Conservation (phyloP, 2,113 vertebrate genomes). For the Sinocyclocheilus grahami region DNA sequence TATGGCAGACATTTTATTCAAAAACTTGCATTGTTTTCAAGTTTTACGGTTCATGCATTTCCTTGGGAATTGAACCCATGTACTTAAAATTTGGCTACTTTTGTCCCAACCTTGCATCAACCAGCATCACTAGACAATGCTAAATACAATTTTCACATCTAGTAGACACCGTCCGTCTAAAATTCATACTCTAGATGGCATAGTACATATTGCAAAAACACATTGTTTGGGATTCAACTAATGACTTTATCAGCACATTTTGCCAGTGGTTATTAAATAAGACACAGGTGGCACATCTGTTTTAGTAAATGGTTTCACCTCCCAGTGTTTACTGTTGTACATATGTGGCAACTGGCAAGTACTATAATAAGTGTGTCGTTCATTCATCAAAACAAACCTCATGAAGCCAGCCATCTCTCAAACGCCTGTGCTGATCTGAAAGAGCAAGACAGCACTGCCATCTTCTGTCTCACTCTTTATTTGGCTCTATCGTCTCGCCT, state of each 20-base stretch:
- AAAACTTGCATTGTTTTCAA: too few relatives aligned
- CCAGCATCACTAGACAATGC: not conserved
- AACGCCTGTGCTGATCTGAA: slow-evolving; percentile 26
- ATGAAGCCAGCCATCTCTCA: not conserved
- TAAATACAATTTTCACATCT: not conserved
- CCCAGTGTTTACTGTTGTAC: not conserved
- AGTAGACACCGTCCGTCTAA: not conserved
- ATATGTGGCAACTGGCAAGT: not conserved
- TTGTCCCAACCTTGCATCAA: not conserved
- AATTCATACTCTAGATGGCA: not conserved
- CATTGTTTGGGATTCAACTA: not conserved
- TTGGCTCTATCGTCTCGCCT: slow-evolving; percentile 17
- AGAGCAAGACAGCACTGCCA: slow-evolving; percentile 61
- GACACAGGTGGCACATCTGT: not conserved
- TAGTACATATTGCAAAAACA: not conserved
- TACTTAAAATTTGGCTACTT: too few relatives aligned
- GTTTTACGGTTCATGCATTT: too few relatives aligned
- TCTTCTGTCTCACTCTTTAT: slow-evolving; percentile 57
- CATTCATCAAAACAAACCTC: slow-evolving; percentile 7
- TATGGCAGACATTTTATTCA: too few relatives aligned
- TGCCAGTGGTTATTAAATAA: slow-evolving; percentile 9
- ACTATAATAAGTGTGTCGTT: not conserved
- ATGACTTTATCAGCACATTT: not conserved
- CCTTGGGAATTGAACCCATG: too few relatives aligned
- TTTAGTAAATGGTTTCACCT: not conserved